Conservation (phyloP, 2,888 invertebrate species). For the Papilio demoleus region DNA sequence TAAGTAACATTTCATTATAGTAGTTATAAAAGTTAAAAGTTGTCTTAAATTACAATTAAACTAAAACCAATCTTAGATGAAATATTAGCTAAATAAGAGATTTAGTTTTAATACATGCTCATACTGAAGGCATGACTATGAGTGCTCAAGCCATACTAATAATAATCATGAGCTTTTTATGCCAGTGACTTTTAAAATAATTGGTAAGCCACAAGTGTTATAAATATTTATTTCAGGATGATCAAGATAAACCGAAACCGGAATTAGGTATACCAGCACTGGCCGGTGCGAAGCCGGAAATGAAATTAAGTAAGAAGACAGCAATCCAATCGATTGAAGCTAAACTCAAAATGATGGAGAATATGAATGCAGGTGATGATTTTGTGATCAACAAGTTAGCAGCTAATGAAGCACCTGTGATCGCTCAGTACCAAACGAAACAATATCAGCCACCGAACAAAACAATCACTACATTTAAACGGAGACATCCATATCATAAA, state of each 20-base stretch:
- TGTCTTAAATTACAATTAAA: neutral
- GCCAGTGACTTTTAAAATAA: too few relatives aligned
- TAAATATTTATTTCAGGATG: constrained; percentile 84
- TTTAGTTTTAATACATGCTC: neutral
- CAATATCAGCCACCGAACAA: constrained; percentile 70
- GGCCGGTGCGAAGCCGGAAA: constrained; percentile 85
- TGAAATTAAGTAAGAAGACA: constrained; percentile 88
- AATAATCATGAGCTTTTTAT: too few relatives aligned
- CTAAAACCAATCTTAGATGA: neutral
- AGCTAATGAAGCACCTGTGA: constrained; percentile 86
- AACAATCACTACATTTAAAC: constrained; percentile 65
- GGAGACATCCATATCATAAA: constrained; percentile 78
- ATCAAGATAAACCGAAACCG: constrained; percentile 89
- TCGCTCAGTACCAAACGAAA: constrained; percentile 87
- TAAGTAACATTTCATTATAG: constrained; percentile 53
- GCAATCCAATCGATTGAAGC: constrained; percentile 95
- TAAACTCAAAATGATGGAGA: constrained; percentile 92
- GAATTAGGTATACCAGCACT: constrained; percentile 90
- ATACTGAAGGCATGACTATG: too few relatives aligned
- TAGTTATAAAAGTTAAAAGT: too few relatives aligned
- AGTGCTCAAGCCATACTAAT: too few relatives aligned
- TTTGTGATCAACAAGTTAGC: constrained; percentile 89
- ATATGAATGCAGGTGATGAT: constrained; percentile 86
- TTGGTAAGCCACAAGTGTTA: too few relatives aligned
- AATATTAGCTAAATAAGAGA: neutral